Base-by-base conservation (phyloP, 2,113 vertebrate genomes). In the Calypte anna region DNA sequence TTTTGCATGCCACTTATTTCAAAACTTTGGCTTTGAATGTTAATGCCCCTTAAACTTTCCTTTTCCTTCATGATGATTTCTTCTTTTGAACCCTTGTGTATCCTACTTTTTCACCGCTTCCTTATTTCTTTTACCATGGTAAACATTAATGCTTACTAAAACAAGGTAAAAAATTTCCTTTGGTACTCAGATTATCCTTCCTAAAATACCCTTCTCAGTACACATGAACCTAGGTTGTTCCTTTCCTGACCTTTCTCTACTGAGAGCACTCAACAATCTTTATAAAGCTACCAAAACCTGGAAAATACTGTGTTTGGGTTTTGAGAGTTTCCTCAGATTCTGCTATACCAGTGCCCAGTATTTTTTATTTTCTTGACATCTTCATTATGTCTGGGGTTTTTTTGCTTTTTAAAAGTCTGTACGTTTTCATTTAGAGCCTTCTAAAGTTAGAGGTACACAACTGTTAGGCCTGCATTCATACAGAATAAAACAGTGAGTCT, bases 401-500 rank as follows among this genome's bases (percentile, higher is more conserved):
- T 33, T 74, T 69, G 23, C 13, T 76, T 85, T 72, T 85, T 9
- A 38, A 46, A 66, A 55, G 8, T 53, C 43, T 1, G 0, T 3
- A 2, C 16, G 16, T 62, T 92, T 46, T 61, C 25, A 2, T 33
- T 43, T 10, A 31, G 55, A 85, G 13, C 23, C 17, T 72, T 54
- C 7, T 53, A 2, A 31, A 28, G 28, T 19, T 85, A 67, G 38
- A 57, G 38, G 18, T 22, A 15, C 54, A 28, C 77, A 66, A 19
- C n/a, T 40, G 13, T 40, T 33, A 30, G n/a, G 17, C 46, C 6
- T 36, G 11, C 7, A 10, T 18, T 17, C n/a, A 25, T 16, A 25
- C 9, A 23, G 55, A 73, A 75, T 25, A 54, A 54, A 64, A 30
- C 0, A 0, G 3, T 0, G 2, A 44, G 11, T 44, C 28, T 28